phyloP scores from a whole-genome alignment of 2,888 invertebrate genomes.

The Oligia strigilis region DNA sequence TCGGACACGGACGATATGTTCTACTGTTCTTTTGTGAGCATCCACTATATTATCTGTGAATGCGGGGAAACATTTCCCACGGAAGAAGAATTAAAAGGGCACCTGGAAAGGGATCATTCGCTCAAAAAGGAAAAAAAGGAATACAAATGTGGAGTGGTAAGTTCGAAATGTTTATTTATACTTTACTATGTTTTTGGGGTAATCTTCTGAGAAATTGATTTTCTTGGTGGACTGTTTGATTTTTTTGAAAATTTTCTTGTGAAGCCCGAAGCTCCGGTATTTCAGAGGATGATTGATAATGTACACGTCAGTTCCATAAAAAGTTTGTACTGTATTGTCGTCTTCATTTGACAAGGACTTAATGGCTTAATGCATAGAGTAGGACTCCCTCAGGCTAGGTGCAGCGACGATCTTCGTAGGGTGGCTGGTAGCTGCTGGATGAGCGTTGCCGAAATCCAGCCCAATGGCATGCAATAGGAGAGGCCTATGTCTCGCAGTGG shows the following conservation, averaged over 20 bases:
- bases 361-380: too few relatives aligned
- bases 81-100: conserved; percentile 76
- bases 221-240: not conserved
- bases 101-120: conserved; percentile 78
- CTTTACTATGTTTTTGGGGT: not conserved
- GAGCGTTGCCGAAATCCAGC: not conserved
- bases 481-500: too few relatives aligned
- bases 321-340: too few relatives aligned
- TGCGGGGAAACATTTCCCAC: conserved; percentile 82
- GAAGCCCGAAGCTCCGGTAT: conserved; percentile 1
- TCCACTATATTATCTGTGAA: conserved; percentile 85
- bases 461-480: too few relatives aligned
- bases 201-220: not conserved
- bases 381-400: not conserved
- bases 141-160: conserved; percentile 74
- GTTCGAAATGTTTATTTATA: conserved; percentile 50
- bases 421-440: not conserved
- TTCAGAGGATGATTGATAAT: not conserved
- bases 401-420: not conserved
- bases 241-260: not conserved
- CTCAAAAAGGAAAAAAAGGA: conserved; percentile 75
- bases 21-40: conserved; percentile 82
- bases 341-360: too few relatives aligned
- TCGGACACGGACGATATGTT: conserved; percentile 75
- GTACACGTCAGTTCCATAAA: not conserved